These are phyloP conservation scores for Dreissena polymorpha DNA, from an alignment of 1,140 invertebrate genomes.

Conservation along the genomic window DNA sequence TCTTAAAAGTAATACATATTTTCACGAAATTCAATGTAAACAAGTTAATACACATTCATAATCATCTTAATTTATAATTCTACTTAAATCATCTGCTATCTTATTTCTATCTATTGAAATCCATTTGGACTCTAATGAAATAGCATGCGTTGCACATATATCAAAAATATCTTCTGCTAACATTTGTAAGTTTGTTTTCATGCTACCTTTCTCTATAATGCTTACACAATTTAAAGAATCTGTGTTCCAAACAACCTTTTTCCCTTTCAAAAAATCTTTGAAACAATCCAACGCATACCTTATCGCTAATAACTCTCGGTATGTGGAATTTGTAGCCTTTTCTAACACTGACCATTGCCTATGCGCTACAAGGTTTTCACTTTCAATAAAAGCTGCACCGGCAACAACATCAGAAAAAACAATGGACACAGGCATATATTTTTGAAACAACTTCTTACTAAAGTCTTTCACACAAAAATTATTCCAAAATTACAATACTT, in stretches of 20 bases:
- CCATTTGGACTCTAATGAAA: background rate
- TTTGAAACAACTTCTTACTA: no score
- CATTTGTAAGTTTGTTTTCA: background rate
- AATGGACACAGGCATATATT: background rate
- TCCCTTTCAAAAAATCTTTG: background rate
- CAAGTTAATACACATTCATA: no score
- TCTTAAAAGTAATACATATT: no score
- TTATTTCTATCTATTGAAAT: constrained; percentile 7
- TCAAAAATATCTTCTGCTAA: background rate
- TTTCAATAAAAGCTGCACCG: constrained; percentile 22
- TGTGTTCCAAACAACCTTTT: background rate
- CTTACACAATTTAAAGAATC: background rate
- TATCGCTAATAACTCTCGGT: background rate
- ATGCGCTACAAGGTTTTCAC: background rate
- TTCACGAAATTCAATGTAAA: no score
- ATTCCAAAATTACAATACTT: constrained; percentile 27
- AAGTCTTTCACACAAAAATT: background rate
- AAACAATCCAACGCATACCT: background rate
- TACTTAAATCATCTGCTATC: constrained; percentile 18
- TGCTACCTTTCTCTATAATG: background rate
- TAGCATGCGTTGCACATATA: background rate
- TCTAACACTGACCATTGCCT: constrained; percentile 8
- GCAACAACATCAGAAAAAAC: constrained; percentile 21
- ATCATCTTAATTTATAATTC: constrained; percentile 16
- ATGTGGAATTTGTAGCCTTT: constrained; percentile 6